Evolutionary conservation across 1,140 invertebrate genomes (phyloP).

Genomic region (Philopotamus ludificatus): DNA sequence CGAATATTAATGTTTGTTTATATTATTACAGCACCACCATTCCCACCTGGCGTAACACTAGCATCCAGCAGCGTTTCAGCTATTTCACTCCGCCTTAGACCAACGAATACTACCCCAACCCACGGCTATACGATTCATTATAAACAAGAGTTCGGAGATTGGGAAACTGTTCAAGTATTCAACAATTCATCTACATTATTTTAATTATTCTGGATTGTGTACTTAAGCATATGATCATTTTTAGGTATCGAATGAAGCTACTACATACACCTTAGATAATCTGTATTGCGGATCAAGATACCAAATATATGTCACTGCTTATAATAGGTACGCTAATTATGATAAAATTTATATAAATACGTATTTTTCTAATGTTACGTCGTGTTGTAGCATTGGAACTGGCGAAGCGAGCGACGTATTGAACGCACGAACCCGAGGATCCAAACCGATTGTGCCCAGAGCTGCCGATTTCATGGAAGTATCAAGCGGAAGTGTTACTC

Average conservation of each 20-base stretch:
- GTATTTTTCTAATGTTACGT: slow-evolving; percentile 10
- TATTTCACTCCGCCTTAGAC: slow-evolving; percentile 72
- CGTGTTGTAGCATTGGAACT: slow-evolving; percentile 72
- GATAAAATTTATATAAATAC: background rate
- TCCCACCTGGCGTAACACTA: slow-evolving; percentile 76
- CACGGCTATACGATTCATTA: slow-evolving; percentile 89
- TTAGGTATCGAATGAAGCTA: slow-evolving; percentile 62
- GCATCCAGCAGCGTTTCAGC: slow-evolving; percentile 82
- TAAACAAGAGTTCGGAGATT: slow-evolving; percentile 89
- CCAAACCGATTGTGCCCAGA: slow-evolving; percentile 86
- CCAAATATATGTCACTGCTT: slow-evolving; percentile 87
- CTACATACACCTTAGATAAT: slow-evolving; percentile 83
- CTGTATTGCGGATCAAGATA: slow-evolving; percentile 88
- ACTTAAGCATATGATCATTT: slow-evolving; percentile 23
- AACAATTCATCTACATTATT: slow-evolving; percentile 8
- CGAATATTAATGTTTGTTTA: background rate
- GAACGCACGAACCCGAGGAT: slow-evolving; percentile 83
- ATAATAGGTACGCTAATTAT: slow-evolving; percentile 59
- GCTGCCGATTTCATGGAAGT: slow-evolving; percentile 88
- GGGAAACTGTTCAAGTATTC: slow-evolving; percentile 78
- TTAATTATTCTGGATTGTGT: background rate
- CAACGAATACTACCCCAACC: slow-evolving; percentile 71
- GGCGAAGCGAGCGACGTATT: slow-evolving; percentile 84
- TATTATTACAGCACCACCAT: slow-evolving; percentile 68
- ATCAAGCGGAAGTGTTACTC: slow-evolving; percentile 85